These are phyloP conservation scores for Xylocopa sonorina DNA, from an alignment of 1,140 invertebrate genomes.

Conservation along the genomic window DNA sequence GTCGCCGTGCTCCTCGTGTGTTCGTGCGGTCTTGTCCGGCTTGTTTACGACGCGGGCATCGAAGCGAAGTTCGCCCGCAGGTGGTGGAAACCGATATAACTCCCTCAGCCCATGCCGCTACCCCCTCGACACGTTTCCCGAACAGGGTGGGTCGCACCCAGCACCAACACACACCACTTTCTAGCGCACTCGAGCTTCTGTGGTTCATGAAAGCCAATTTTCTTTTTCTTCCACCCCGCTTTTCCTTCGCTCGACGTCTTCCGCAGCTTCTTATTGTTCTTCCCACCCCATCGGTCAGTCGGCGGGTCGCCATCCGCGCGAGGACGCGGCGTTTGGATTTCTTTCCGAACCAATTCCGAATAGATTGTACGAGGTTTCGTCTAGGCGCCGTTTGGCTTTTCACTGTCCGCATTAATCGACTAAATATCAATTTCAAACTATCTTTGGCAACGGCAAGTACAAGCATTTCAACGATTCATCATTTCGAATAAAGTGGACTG, in stretches of 20 bases:
- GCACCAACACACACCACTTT: conserved; percentile 15
- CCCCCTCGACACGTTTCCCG: conserved; percentile 52
- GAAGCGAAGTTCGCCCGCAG: conserved; percentile 69
- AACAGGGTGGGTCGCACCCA: conserved; percentile 36
- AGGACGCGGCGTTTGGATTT: neutral
- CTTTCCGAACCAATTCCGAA: neutral
- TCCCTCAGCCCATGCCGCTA: conserved; percentile 52
- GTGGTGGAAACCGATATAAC: conserved; percentile 70
- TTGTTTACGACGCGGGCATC: conserved; percentile 77
- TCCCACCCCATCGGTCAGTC: neutral
- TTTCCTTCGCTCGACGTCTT: neutral
- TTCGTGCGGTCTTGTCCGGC: conserved; percentile 70
- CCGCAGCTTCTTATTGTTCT: neutral
- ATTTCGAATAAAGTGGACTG: too few relatives aligned
- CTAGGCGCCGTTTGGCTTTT: too few relatives aligned
- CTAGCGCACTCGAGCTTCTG: conserved; percentile 45
- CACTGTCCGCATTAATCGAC: too few relatives aligned
- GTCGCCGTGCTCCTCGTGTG: conserved; percentile 54
- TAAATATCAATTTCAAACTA: too few relatives aligned
- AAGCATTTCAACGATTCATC: too few relatives aligned
- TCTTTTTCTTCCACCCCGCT: conserved; percentile 42
- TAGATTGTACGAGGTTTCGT: too few relatives aligned
- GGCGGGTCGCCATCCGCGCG: neutral
- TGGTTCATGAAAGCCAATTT: conserved; percentile 65
- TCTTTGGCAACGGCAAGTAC: too few relatives aligned